These are phyloP conservation scores for Leuciscus idus DNA, from an alignment of 2,113 vertebrate genomes.

Conservation along the genomic window DNA sequence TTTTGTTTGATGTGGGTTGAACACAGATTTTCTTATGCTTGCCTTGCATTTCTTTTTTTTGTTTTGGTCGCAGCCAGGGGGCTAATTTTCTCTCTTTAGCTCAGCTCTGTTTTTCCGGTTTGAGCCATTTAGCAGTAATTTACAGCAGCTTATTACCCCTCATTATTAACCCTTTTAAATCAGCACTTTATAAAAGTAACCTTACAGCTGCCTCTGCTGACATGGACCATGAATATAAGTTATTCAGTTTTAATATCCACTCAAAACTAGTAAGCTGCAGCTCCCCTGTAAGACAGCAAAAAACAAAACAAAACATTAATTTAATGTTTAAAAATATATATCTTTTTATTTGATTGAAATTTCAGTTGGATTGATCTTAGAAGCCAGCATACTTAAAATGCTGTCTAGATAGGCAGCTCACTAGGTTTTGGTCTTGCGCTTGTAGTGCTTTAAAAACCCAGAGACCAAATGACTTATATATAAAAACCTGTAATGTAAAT, in stretches of 20 bases:
- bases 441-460: neutral
- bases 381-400: neutral
- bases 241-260: neutral
- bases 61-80: slow-evolving; percentile 11
- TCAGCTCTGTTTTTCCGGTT: slow-evolving; percentile 34
- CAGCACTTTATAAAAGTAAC: neutral
- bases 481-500: neutral
- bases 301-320: neutral
- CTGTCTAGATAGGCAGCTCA: neutral
- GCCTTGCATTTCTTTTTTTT: neutral
- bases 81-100: slow-evolving; percentile 22
- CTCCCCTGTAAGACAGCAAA: neutral
- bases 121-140: slow-evolving; percentile 43
- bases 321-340: neutral
- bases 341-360: neutral
- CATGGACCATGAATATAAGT: neutral
- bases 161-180: slow-evolving; percentile 2
- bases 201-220: neutral
- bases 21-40: neutral
- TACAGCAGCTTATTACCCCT: slow-evolving; percentile 34
- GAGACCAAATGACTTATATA: neutral
- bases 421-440: neutral
- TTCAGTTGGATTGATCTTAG: neutral
- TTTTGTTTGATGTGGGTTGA: slow-evolving; percentile 28
- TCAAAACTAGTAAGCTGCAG: neutral